Conservation (phyloP, 2,797 vertebrate genomes). For the Perdix hodgsoniae region DNA sequence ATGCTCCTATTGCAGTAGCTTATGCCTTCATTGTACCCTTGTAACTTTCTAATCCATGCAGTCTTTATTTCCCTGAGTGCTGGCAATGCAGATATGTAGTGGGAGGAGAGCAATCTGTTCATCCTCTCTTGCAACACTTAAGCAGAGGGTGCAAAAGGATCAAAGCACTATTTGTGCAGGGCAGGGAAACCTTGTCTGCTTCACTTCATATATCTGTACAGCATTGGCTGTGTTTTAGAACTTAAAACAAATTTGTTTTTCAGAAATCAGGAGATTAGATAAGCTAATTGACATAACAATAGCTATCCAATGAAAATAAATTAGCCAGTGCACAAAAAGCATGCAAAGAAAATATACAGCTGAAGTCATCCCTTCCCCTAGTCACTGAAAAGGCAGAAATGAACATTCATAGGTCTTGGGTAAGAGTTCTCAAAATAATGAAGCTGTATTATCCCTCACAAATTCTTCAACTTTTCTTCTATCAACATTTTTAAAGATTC, state of each 20-base stretch:
- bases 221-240: background rate
- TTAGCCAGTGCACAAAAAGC: background rate
- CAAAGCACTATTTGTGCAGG: background rate
- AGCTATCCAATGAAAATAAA: background rate
- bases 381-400: background rate
- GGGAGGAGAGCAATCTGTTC: slow-evolving; percentile 72
- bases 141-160: background rate
- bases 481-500: background rate
- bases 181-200: background rate
- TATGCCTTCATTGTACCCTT: slow-evolving; percentile 41
- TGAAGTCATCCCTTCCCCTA: background rate
- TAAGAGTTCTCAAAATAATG: background rate
- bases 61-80: slow-evolving; percentile 47
- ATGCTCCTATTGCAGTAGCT: slow-evolving; percentile 21
- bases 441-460: background rate
- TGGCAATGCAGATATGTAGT: slow-evolving; percentile 58
- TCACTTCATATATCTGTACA: background rate
- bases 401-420: background rate
- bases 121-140: slow-evolving; percentile 44
- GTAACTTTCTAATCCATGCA: slow-evolving; percentile 55
- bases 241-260: background rate
- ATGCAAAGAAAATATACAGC: background rate
- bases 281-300: background rate
- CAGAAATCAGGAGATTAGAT: background rate
- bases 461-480: background rate